Conservation (phyloP, 2,888 invertebrate genomes). For the Creontiades dilutus region DNA sequence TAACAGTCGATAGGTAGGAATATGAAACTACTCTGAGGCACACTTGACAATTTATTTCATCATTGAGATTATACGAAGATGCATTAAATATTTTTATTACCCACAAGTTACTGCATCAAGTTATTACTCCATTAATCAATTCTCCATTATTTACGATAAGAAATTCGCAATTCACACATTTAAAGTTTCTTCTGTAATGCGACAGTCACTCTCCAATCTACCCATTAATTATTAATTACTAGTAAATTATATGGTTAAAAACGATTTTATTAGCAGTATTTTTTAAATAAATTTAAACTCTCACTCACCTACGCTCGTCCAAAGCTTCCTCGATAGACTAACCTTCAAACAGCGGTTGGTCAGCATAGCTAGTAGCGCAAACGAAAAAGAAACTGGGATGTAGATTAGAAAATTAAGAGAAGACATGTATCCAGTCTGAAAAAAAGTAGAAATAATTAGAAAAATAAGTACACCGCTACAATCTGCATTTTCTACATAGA, state of each 20-base stretch:
- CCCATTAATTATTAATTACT: not conserved
- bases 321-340: constrained; percentile 34
- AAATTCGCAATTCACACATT: too few relatives aligned
- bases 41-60: too few relatives aligned
- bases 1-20: too few relatives aligned
- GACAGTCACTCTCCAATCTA: not conserved
- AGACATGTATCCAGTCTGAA: constrained; percentile 27
- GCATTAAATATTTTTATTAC: too few relatives aligned
- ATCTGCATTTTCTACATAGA: too few relatives aligned
- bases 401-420: not conserved
- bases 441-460: too few relatives aligned
- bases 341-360: not conserved
- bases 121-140: too few relatives aligned
- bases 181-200: not conserved
- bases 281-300: not conserved
- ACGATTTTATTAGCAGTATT: not conserved
- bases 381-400: constrained; percentile 29
- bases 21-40: too few relatives aligned
- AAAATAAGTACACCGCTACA: too few relatives aligned
- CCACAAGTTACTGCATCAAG: too few relatives aligned
- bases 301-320: constrained; percentile 44
- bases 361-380: not conserved
- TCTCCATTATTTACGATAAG: too few relatives aligned
- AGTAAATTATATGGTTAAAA: not conserved
- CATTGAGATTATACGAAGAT: too few relatives aligned